phyloP scores from a whole-genome alignment of 2,113 vertebrate species.

The Gnathonemus echidnorhynchus region DNA sequence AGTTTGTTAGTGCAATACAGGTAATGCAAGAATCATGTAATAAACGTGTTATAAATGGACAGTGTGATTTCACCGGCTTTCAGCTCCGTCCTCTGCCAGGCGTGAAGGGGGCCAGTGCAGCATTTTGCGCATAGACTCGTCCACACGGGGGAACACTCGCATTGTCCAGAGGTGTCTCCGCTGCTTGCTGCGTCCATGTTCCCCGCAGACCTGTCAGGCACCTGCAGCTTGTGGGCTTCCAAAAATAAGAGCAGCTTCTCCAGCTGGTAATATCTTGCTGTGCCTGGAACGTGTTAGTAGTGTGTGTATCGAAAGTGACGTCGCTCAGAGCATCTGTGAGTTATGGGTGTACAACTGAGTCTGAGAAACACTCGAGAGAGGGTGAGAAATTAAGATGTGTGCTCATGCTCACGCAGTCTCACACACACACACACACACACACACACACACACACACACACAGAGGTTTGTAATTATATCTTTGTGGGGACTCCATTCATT shows the following conservation, averaged over 20 bases:
- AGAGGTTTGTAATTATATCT: not conserved
- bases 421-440: not conserved
- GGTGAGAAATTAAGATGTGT: not conserved
- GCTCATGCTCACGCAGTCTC: not conserved
- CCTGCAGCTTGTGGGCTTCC: not conserved
- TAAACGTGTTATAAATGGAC: not conserved
- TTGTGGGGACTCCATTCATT: not conserved
- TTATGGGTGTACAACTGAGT: not conserved
- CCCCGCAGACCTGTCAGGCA: not conserved
- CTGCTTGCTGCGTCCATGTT: not conserved
- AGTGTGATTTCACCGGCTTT: not conserved
- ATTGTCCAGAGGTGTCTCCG: not conserved
- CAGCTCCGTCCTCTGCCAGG: not conserved
- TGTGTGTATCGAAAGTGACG: not conserved
- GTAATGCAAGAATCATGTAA: not conserved
- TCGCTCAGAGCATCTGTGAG: not conserved
- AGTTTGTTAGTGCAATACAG: not conserved
- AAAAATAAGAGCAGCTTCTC: not conserved
- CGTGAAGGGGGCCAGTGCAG: not conserved
- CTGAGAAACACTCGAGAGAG: not conserved
- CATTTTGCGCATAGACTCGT: not conserved
- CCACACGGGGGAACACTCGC: not conserved
- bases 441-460: not conserved
- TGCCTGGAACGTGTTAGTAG: not conserved
- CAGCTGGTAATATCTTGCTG: not conserved